Evolutionary conservation across 2,888 invertebrate genomes (phyloP).

Genomic region (Nysson spinosus): DNA sequence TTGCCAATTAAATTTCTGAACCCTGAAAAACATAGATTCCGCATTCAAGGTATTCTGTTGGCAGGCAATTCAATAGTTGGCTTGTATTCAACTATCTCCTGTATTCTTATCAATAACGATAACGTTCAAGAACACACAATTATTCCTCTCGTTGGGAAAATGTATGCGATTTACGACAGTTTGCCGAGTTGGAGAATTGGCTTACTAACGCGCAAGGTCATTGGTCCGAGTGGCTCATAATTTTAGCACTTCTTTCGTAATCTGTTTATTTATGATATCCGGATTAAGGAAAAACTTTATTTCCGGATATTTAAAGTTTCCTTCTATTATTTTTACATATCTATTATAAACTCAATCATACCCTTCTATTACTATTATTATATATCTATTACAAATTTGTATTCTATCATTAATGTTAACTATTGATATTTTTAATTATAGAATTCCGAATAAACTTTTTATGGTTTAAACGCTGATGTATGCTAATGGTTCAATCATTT

Average conservation of each 20-base stretch:
- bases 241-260: slow-evolving; percentile 18
- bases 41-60: too few relatives aligned
- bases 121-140: background rate
- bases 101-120: background rate
- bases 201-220: slow-evolving; percentile 5
- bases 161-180: background rate
- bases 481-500: too few relatives aligned
- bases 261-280: background rate
- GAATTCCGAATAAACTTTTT: too few relatives aligned
- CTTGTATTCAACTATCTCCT: background rate
- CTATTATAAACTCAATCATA: background rate
- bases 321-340: background rate
- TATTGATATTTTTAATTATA: too few relatives aligned
- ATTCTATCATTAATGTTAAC: too few relatives aligned
- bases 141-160: background rate
- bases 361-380: too few relatives aligned
- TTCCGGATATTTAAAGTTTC: too few relatives aligned
- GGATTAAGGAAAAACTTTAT: background rate
- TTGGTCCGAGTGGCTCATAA: slow-evolving; percentile 8
- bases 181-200: slow-evolving; percentile 1
- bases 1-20: too few relatives aligned
- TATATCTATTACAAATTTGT: too few relatives aligned
- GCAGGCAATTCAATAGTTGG: background rate
- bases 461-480: too few relatives aligned
- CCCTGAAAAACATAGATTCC: too few relatives aligned